Evolutionary conservation across 1,140 invertebrate genomes (phyloP).

Genomic region (Anadara kagoshimensis): DNA sequence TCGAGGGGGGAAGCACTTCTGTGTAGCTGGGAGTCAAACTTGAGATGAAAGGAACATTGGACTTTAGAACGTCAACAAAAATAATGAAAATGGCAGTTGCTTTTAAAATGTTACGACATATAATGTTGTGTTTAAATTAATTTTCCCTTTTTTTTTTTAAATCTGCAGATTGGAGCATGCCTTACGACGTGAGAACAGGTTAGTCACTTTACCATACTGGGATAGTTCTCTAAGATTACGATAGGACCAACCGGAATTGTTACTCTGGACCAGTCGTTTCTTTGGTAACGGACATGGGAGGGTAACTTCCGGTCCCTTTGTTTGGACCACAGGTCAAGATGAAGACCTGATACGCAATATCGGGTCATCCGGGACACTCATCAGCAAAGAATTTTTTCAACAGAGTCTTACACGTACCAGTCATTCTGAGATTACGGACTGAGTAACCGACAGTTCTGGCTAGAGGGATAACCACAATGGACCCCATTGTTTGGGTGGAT

Average conservation of each 20-base stretch:
- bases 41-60: too few relatives aligned
- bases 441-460: neutral
- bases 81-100: too few relatives aligned
- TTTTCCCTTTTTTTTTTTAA: too few relatives aligned
- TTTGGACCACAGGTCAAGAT: conserved; percentile 4
- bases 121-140: too few relatives aligned
- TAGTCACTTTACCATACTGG: conserved; percentile 25
- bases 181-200: too few relatives aligned
- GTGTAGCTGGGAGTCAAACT: too few relatives aligned
- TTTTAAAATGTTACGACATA: too few relatives aligned
- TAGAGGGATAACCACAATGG: conserved; percentile 22
- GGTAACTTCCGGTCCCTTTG: conserved; percentile 18
- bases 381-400: conserved; percentile 1
- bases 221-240: conserved; percentile 17
- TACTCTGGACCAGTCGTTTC: neutral
- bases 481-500: conserved; percentile 25
- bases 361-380: conserved; percentile 15
- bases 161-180: too few relatives aligned
- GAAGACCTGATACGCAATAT: neutral
- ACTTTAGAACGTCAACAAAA: too few relatives aligned
- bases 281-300: neutral
- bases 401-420: conserved; percentile 8
- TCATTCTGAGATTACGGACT: conserved; percentile 5
- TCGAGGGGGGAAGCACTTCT: too few relatives aligned
- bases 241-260: neutral